Conservation (phyloP, 2,797 vertebrate genomes). For the Adelosebastes latens region DNA sequence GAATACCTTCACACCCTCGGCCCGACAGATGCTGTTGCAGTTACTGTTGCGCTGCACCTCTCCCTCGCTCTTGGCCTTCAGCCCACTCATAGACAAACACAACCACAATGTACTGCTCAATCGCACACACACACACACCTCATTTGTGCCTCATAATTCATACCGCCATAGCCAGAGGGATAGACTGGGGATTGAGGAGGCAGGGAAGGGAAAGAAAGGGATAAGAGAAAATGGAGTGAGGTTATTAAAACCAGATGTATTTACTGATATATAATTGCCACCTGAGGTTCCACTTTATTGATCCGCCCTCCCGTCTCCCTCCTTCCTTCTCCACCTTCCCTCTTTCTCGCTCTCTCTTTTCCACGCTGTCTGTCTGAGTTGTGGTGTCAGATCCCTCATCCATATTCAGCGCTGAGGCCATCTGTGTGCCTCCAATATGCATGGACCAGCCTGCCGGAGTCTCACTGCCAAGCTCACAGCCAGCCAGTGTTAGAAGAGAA, state of each 20-base stretch:
- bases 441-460: constrained; percentile 69
- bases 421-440: constrained; percentile 79
- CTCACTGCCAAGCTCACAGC: constrained; percentile 59
- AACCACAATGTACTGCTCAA: constrained; percentile 33
- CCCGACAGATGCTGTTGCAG: constrained; percentile 66
- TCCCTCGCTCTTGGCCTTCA: constrained; percentile 54
- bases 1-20: constrained; percentile 67
- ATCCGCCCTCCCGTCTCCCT: constrained; percentile 20
- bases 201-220: constrained; percentile 2
- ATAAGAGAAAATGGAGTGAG: constrained; percentile 40
- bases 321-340: neutral
- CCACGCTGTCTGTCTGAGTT: constrained; percentile 58
- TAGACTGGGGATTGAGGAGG: constrained; percentile 26
- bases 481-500: constrained; percentile 57
- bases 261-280: constrained; percentile 62
- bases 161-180: constrained; percentile 43
- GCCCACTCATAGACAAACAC: constrained; percentile 64
- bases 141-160: constrained; percentile 65
- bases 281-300: constrained; percentile 59
- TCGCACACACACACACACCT: constrained; percentile 38
- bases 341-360: constrained; percentile 1
- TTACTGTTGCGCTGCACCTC: constrained; percentile 49
- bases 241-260: constrained; percentile 61
- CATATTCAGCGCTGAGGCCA: constrained; percentile 75
- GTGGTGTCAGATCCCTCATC: constrained; percentile 76